Evolutionary conservation across 2,797 vertebrate species (phyloP), one percentile per base, ranked within the genome.

Genomic region (Scomberomorus guttatus): DNA sequence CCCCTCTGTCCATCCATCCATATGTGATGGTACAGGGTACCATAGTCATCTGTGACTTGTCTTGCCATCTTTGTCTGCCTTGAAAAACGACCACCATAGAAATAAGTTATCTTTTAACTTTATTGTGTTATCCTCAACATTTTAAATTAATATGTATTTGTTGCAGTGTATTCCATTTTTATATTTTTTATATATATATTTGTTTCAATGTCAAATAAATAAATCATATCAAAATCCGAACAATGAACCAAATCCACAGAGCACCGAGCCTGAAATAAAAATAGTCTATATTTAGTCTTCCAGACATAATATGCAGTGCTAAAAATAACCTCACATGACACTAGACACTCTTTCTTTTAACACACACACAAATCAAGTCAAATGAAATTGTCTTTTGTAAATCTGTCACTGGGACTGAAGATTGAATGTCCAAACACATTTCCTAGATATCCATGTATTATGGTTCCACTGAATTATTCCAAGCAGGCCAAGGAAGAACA

Each of bases 241-340:
- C 29, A 74, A 81, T 75, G 79, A 52, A 79, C 32, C 55, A 61
- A 80, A 69, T 44, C 50, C 68, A 68, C 66, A 59, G 32, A 46
- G 37, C 48, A 46, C 42, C 3, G 5, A 24, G 17, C 44, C 51
- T 20, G 3, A 32, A 22, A 69, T 48, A 56, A 7, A 44, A 1
- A 18, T 14, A 61, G 56, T 14, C 69, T 64, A n/a, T 37, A 60
- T 58, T 57, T 57, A 57, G 59, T 11, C 11, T 42, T 51, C n/a
- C 59, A 72, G 63, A 78, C 70, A 54, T 37, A 54, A 68, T 79
- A 70, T 11, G 29, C 27, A 27, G 17, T 12, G 20, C 52, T 55
- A 84, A 82, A 79, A 88, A 87, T 72, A 79, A 58, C 63, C 29
- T 73, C 13, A 66, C 57, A 37, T 12, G 39, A 57, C 32, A 61